These are phyloP conservation scores for Syngnathus acus DNA, from an alignment of 2,797 vertebrate species.

Conservation along the genomic window DNA sequence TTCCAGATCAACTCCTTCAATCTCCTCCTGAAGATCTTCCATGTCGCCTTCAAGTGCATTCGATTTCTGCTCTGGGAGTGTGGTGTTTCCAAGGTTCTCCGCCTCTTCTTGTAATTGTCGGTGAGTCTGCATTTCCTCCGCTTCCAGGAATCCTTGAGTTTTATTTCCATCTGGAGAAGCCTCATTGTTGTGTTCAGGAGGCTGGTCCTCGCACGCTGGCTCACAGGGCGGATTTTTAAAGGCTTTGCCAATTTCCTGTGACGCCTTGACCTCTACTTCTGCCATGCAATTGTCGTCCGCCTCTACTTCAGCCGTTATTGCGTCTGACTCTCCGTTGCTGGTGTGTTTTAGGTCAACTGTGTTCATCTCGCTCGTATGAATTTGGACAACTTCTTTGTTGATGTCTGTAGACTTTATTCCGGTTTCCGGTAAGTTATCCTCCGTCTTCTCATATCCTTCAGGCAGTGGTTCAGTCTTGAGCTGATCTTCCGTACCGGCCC, in stretches of 20 bases:
- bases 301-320: not conserved
- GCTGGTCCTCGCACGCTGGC: conserved; percentile 38
- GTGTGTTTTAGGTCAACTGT: not conserved
- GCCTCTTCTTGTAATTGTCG: conserved; percentile 49
- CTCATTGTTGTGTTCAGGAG: conserved; percentile 59
- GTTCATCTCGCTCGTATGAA: not conserved
- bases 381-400: not conserved
- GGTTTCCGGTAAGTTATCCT: not conserved
- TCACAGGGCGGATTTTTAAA: conserved; percentile 35
- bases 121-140: conserved; percentile 20
- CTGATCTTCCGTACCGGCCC: not conserved
- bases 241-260: conserved; percentile 36
- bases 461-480: not conserved
- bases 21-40: conserved; percentile 12
- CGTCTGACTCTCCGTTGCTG: not conserved
- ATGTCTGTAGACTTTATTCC: not conserved
- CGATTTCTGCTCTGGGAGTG: not conserved
- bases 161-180: conserved; percentile 34
- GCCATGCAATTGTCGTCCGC: not conserved
- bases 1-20: conserved; percentile 17
- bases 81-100: conserved; percentile 34
- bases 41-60: conserved; percentile 3
- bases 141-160: conserved; percentile 47
- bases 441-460: conserved; percentile 1
- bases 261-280: conserved; percentile 22